Base-by-base conservation (phyloP, 2,113 vertebrate genomes). In the Ploceus nigricollis region DNA sequence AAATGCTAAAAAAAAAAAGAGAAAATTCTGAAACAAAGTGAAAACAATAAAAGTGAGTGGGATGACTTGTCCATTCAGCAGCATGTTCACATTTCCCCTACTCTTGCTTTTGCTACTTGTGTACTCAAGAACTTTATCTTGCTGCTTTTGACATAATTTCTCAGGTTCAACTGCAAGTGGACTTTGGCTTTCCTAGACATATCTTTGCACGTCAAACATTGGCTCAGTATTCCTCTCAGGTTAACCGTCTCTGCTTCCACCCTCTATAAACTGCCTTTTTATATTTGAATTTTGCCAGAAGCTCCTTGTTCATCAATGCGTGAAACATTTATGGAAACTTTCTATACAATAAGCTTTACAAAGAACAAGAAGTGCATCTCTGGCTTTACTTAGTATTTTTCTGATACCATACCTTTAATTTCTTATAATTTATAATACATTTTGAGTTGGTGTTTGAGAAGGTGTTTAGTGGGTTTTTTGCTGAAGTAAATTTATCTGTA, bases 371-470 rank as follows among this genome's bases (percentile, higher is more conserved):
- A 93, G 48, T 25, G 11, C 96, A 51, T 68, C 60, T 70, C 60
- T 86, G 48, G 21, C 70, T 89, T 97, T 94, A 94, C 80, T 97
- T 83, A 90, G 70, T 35, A 58, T 71, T 80, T 88, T 85, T 93
- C 64, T 89, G 61, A 76, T 58, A 81, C 56, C 18, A 19, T 48
- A 48, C 18, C 44, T 68, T 39, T 71, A 68, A n/a, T 51, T 25
- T 65, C 65, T 64, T 56, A 23, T 42, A 35, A 84, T 73, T 51
- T 73, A 42, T 64, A 8, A 51, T 31, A 31, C 3, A 53, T 73
- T 87, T 84, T 71, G 12, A 40, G 33, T 40, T 83, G 72, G 24
- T 44, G 27, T 50, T 72, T 82, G 30, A 60, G 22, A 51, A 58
- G 27, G 9, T 45, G 24, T 56, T 47, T 35, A 28, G 40, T 30